Evolutionary conservation across 2,888 invertebrate species (phyloP).

Genomic region (Campoletis raptor): DNA sequence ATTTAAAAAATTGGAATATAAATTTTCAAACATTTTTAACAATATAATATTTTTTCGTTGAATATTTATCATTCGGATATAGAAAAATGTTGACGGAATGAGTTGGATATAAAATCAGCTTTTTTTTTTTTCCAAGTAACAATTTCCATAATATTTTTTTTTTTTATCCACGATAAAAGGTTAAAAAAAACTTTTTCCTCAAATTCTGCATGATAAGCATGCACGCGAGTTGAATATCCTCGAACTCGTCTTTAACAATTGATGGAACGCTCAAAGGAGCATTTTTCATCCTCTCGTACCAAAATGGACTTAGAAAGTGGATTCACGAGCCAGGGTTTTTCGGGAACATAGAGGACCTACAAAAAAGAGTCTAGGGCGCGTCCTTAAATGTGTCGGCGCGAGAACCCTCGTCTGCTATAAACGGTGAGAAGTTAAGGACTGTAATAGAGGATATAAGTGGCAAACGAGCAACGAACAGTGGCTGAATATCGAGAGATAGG

Average conservation of each 20-base stretch:
- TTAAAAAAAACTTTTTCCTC: not conserved
- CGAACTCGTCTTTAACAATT: not conserved
- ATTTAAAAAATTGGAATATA: not conserved
- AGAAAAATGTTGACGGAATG: not conserved
- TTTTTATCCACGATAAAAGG: not conserved
- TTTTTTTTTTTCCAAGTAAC: not conserved
- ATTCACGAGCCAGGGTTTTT: conserved; percentile 7
- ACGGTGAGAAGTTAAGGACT: conserved; percentile 1
- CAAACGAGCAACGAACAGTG: conserved; percentile 31
- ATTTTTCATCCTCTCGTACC: conserved; percentile 17
- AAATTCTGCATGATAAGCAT: not conserved
- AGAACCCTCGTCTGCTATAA: not conserved
- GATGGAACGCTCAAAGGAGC: not conserved
- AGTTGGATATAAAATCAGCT: not conserved
- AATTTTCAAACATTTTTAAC: not conserved
- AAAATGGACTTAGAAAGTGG: not conserved
- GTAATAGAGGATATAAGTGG: conserved; percentile 16
- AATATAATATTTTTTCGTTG: not conserved
- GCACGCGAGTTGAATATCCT: not conserved
- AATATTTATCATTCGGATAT: not conserved
- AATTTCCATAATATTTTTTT: not conserved
- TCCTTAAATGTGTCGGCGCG: conserved; percentile 18
- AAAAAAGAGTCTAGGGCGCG: conserved; percentile 3
- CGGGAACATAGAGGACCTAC: not conserved
- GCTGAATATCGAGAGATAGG: conserved; percentile 58